Percentiles rank a stretch among this genome's conserved stretches.
Evolutionary conservation across 2,113 vertebrate species (phyloP).

Genomic region (Salvelinus sp.): DNA sequence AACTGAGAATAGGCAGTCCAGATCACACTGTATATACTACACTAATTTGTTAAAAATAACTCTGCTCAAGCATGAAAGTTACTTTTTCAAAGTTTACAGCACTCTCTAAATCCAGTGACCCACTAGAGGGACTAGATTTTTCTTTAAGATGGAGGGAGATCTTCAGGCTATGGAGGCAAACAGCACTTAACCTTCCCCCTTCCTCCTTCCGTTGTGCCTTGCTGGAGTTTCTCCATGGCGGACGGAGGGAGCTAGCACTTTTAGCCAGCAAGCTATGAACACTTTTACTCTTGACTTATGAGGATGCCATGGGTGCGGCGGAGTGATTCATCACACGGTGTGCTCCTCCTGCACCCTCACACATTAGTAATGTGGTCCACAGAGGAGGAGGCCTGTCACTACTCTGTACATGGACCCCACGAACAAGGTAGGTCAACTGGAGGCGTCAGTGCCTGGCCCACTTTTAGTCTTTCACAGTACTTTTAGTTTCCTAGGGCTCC

Average conservation of each 20-base stretch:
- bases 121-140: constrained; percentile 60
- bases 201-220: constrained; percentile 38
- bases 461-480: constrained; percentile 81
- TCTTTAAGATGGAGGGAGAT: constrained; percentile 75
- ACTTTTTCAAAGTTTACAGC: constrained; percentile 58
- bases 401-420: constrained; percentile 76
- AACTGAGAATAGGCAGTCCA: constrained; percentile 46
- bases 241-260: constrained; percentile 55
- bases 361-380: constrained; percentile 82
- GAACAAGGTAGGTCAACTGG: constrained; percentile 80
- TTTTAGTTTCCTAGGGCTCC: constrained; percentile 72
- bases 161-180: constrained; percentile 67
- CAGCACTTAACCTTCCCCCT: constrained; percentile 38
- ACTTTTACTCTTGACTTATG: constrained; percentile 81
- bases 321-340: constrained; percentile 78
- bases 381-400: constrained; percentile 78
- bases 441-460: constrained; percentile 72
- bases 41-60: constrained; percentile 71
- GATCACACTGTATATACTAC: constrained; percentile 54
- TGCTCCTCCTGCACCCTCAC: constrained; percentile 71
- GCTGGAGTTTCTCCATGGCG: constrained; percentile 54
- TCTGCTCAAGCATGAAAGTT: constrained; percentile 67
- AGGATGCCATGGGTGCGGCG: constrained; percentile 74
- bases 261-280: constrained; percentile 61
- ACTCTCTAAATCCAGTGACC: constrained; percentile 56